Evolutionary conservation across 2,113 vertebrate species (phyloP).

Genomic region (Nyctereutes procyonoides): DNA sequence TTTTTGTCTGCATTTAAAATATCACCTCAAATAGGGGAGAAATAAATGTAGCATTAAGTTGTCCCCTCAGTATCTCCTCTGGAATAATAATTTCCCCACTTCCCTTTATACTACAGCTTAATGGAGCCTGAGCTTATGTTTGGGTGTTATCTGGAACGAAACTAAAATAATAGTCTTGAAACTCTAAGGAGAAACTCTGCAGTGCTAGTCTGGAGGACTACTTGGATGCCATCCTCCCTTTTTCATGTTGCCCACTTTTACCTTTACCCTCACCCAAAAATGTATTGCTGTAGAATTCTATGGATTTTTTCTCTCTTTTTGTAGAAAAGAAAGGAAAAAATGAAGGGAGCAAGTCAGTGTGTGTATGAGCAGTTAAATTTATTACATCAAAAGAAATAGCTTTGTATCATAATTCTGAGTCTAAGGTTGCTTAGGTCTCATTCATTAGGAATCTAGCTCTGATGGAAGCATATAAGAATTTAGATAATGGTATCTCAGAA

Average conservation of each 20-base stretch:
- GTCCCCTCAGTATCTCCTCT: conserved; percentile 5
- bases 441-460: conserved; percentile 35
- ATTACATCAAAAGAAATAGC: conserved; percentile 46
- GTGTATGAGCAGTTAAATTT: conserved; percentile 18
- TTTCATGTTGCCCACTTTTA: conserved; percentile 24
- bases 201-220: background rate
- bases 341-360: background rate
- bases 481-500: conserved; percentile 45
- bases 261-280: background rate
- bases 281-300: conserved; percentile 48
- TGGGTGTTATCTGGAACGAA: conserved; percentile 9
- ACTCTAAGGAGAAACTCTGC: conserved; percentile 7
- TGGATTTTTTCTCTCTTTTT: conserved; percentile 58
- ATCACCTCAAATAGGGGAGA: conserved; percentile 34
- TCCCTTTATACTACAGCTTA: conserved; percentile 58
- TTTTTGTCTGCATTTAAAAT: conserved; percentile 56
- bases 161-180: conserved; percentile 19
- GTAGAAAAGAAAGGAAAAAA: conserved; percentile 44
- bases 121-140: conserved; percentile 32
- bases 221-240: conserved; percentile 24
- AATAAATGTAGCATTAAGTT: conserved; percentile 19
- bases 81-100: conserved; percentile 52
- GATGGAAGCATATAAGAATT: conserved; percentile 39
- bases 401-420: conserved; percentile 65
- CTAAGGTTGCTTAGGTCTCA: conserved; percentile 48